Conservation (phyloP, 2,113 vertebrate genomes). For the Hypomesus transpacificus region DNA sequence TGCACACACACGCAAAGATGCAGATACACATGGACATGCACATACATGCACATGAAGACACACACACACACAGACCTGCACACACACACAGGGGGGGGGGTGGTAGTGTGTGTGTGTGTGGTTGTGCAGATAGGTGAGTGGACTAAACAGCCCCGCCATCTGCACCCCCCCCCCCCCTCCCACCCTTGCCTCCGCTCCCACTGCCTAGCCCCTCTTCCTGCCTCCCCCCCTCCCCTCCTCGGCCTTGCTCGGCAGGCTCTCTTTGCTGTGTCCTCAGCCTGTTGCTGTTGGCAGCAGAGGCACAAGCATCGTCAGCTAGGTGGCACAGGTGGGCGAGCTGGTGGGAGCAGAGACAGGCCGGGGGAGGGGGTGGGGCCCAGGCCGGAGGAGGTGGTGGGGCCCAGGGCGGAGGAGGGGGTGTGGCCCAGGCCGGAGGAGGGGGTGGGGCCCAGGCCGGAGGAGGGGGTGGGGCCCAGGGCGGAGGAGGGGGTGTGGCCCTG, state of each 20-base stretch:
- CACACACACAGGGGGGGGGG: neutral
- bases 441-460: neutral
- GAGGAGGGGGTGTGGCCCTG: too few species aligned
- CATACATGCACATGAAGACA: neutral
- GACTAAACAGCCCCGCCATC: conserved; percentile 42
- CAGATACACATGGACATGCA: neutral
- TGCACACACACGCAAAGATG: neutral
- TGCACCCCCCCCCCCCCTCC: conserved; percentile 36
- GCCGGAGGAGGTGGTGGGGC: neutral
- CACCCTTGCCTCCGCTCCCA: conserved; percentile 13
- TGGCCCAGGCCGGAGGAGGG: conserved; percentile 13
- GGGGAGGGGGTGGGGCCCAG: conserved; percentile 16
- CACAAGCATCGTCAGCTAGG: neutral
- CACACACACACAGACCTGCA: neutral
- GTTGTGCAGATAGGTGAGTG: conserved; percentile 34
- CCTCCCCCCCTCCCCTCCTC: conserved; percentile 40
- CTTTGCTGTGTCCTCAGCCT: conserved; percentile 40
- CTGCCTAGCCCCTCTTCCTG: conserved; percentile 24
- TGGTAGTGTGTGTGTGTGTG: conserved; percentile 21
- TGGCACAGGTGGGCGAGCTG: neutral
- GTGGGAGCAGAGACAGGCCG: neutral
- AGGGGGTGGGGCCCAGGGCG: too few species aligned
- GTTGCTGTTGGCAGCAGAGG: conserved; percentile 47
- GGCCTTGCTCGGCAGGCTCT: conserved; percentile 23
- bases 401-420: too few species aligned